These are phyloP conservation scores for Melanaphis sacchari DNA, from an alignment of 1,140 invertebrate genomes.

Conservation along the genomic window DNA sequence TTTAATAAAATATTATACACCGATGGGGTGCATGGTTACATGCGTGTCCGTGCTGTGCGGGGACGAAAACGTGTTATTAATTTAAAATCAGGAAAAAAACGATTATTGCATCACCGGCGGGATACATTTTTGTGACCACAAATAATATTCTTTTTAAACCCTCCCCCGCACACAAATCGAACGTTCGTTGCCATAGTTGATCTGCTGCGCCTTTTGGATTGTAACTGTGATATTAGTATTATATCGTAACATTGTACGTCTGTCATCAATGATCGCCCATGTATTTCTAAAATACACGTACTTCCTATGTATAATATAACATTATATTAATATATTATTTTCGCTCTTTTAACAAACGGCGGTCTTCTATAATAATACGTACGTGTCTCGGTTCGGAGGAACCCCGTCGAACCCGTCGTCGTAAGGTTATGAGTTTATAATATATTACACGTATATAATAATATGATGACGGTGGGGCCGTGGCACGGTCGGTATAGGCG, in stretches of 20 bases:
- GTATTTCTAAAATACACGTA: neutral
- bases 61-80: neutral
- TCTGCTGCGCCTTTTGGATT: neutral
- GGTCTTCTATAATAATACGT: neutral
- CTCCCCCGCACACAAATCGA: neutral
- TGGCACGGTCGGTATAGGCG: neutral
- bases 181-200: neutral
- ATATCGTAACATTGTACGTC: neutral
- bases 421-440: constrained; percentile 18
- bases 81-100: constrained; percentile 9
- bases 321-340: neutral
- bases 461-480: neutral
- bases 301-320: neutral
- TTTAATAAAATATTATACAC: neutral
- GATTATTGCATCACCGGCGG: neutral
- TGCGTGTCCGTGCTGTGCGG: neutral
- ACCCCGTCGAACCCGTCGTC: neutral
- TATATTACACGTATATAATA: constrained; percentile 2
- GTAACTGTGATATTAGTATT: neutral
- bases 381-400: constrained; percentile 24
- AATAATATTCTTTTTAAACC: no score
- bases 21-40: neutral
- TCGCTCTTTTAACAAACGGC: neutral
- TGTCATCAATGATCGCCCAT: neutral
- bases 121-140: neutral